Conservation (phyloP, 2,113 vertebrate genomes). For the Promerops cafer region DNA sequence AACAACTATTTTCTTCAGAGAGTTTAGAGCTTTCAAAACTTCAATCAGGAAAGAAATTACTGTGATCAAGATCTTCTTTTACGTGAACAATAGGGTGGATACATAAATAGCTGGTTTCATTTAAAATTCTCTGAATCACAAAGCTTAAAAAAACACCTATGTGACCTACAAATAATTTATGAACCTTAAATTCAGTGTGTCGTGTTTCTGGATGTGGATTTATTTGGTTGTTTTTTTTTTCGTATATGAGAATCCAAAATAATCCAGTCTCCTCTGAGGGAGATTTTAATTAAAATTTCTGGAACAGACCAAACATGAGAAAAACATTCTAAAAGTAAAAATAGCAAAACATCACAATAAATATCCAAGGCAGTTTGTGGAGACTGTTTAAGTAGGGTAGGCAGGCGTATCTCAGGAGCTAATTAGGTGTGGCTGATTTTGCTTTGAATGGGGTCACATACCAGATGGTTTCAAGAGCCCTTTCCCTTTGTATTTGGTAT, state of each 20-base stretch:
- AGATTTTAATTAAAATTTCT: constrained; percentile 28
- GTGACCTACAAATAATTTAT: not conserved
- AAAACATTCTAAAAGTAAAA: constrained; percentile 26
- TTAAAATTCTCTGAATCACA: not conserved
- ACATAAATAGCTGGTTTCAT: not conserved
- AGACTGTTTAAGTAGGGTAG: not conserved
- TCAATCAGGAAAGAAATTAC: not conserved
- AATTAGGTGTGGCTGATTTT: constrained; percentile 21
- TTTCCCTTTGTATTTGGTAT: not conserved
- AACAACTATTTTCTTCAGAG: constrained; percentile 14
- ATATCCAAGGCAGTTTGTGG: not conserved
- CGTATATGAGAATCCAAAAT: not conserved
- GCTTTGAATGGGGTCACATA: not conserved
- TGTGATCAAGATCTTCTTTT: not conserved
- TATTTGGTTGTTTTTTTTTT: not conserved
- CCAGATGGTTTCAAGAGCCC: not conserved
- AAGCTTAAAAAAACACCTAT: not conserved
- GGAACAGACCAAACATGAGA: not conserved
- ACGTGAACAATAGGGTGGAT: not conserved
- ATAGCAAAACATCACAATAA: not conserved
- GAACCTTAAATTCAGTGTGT: not conserved
- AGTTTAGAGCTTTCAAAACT: not conserved
- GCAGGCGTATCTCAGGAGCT: not conserved
- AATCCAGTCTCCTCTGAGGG: not conserved
- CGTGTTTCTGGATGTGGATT: not conserved